These are phyloP conservation scores for Falco biarmicus DNA, from an alignment of 2,797 vertebrate genomes.

Conservation along the genomic window DNA sequence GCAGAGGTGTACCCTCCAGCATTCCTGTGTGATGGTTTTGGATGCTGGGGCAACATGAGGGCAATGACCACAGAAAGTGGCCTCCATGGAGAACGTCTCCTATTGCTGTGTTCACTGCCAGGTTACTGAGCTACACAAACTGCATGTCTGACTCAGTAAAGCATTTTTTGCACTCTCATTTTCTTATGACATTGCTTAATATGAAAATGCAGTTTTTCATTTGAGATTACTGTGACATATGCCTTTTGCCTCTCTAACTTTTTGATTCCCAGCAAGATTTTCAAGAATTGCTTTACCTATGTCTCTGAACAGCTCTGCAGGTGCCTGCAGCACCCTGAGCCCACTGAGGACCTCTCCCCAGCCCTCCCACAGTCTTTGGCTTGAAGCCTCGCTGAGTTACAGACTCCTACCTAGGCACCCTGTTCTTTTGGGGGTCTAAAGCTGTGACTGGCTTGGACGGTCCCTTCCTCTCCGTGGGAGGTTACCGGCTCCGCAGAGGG, in stretches of 20 bases:
- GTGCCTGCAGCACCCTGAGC: background rate
- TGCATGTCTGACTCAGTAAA: background rate
- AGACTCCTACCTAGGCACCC: background rate
- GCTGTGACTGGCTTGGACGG: background rate
- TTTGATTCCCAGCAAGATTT: background rate
- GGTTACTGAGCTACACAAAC: background rate
- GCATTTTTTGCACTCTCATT: background rate
- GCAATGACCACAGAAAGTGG: background rate
- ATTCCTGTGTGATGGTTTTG: background rate
- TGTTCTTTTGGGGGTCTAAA: background rate
- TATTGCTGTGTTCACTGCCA: background rate
- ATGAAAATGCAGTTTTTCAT: background rate
- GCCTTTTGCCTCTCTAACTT: background rate
- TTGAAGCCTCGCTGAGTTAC: background rate
- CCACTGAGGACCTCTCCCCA: accelerated
- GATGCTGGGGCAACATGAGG: background rate
- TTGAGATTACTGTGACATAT: background rate
- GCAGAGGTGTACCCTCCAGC: background rate
- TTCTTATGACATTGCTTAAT: accelerated
- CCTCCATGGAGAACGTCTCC: background rate
- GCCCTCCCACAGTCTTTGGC: background rate
- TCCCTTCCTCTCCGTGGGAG: background rate
- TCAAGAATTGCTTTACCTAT: background rate
- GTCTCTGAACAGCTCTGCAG: background rate
- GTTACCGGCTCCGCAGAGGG: background rate